These are phyloP conservation scores for Lissonota sp. DNA, from an alignment of 2,888 invertebrate species.

Conservation along the genomic window DNA sequence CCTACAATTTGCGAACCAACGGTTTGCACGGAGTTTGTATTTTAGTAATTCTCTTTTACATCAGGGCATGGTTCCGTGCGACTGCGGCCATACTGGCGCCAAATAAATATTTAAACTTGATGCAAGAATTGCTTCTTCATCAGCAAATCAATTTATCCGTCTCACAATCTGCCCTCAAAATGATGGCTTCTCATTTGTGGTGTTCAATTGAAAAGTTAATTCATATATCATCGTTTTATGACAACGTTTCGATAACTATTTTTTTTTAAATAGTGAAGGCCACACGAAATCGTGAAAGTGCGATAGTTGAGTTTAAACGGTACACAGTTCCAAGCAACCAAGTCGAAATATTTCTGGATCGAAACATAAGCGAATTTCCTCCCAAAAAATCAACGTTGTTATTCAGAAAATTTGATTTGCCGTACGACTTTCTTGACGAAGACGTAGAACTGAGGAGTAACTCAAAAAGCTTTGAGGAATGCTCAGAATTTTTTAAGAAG, in stretches of 20 bases:
- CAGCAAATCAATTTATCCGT: conserved; percentile 47
- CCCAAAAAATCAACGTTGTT: not conserved
- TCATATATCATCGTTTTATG: conserved; percentile 64
- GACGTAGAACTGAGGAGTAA: no score
- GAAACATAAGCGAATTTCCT: conserved; percentile 13
- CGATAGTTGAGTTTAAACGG: not conserved
- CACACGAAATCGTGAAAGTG: conserved; percentile 22
- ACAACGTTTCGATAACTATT: conserved; percentile 40
- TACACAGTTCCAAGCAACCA: conserved; percentile 14
- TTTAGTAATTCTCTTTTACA: conserved; percentile 68
- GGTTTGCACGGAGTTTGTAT: conserved; percentile 66
- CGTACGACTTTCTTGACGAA: not conserved
- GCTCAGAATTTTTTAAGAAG: no score
- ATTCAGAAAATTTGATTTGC: conserved; percentile 13
- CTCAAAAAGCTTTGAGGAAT: no score
- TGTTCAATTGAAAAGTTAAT: conserved; percentile 65
- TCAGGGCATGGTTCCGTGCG: conserved; percentile 67
- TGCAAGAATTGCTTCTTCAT: conserved; percentile 63
- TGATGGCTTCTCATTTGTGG: conserved; percentile 67
- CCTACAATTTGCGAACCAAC: conserved; percentile 56
- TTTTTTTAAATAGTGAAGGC: conserved; percentile 51
- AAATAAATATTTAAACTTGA: conserved; percentile 65
- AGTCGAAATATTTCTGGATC: conserved; percentile 13
- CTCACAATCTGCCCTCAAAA: conserved; percentile 46
- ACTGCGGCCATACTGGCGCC: conserved; percentile 64